These are phyloP conservation scores for Ormyrus pomaceus DNA, from an alignment of 2,888 invertebrate species.

Conservation along the genomic window DNA sequence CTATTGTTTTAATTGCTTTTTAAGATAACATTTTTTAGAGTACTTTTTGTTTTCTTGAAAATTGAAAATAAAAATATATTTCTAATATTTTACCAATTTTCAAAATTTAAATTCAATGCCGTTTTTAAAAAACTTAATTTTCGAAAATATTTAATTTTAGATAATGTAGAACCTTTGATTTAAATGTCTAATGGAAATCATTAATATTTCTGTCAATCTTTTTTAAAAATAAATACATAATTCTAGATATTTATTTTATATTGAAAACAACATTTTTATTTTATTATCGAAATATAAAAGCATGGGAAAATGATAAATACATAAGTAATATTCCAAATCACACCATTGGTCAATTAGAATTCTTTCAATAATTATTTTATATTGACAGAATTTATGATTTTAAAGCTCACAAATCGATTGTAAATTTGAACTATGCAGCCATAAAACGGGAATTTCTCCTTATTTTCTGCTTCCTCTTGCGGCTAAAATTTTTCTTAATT, in stretches of 20 bases:
- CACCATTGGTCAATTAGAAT: slow-evolving; percentile 12
- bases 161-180: neutral
- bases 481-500: neutral
- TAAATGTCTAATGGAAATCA: neutral
- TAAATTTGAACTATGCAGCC: slow-evolving; percentile 1
- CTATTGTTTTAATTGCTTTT: too few species aligned
- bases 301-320: slow-evolving; percentile 23
- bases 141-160: too few species aligned
- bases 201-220: neutral
- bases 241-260: neutral
- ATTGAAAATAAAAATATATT: too few species aligned
- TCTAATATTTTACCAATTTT: too few species aligned
- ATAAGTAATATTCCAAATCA: slow-evolving; percentile 30
- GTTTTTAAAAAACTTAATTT: too few species aligned
- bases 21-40: too few species aligned
- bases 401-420: slow-evolving; percentile 31
- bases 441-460: neutral
- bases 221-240: neutral
- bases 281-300: slow-evolving; percentile 37
- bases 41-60: too few species aligned
- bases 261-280: slow-evolving; percentile 47
- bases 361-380: slow-evolving; percentile 20
- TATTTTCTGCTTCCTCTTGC: slow-evolving; percentile 4
- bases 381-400: slow-evolving; percentile 17
- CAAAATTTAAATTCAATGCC: too few species aligned